Evolutionary conservation across 2,797 vertebrate species (phyloP).

Genomic region (Siniperca scherzeri): DNA sequence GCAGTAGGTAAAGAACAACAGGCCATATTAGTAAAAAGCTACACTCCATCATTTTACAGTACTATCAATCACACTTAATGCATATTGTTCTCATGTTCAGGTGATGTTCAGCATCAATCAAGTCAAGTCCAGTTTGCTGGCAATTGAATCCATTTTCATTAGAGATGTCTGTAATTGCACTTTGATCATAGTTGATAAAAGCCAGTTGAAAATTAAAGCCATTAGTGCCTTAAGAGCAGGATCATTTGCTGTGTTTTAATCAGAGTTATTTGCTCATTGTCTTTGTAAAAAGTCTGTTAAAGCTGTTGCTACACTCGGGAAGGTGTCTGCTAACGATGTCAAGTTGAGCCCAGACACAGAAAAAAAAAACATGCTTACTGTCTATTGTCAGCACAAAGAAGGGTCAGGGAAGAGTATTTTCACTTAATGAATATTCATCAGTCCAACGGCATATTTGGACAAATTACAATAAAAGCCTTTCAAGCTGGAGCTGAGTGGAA

Average conservation of each 20-base stretch:
- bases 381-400: conserved; percentile 64
- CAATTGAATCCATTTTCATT: conserved; percentile 72
- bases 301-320: conserved; percentile 30
- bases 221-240: conserved; percentile 59
- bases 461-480: conserved; percentile 72
- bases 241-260: conserved; percentile 58
- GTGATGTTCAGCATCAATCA: conserved; percentile 76
- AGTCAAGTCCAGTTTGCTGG: conserved; percentile 56
- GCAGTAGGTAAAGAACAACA: conserved; percentile 28
- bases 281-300: conserved; percentile 53
- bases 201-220: conserved; percentile 57
- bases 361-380: conserved; percentile 53
- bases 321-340: conserved; percentile 63
- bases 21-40: conserved; percentile 26
- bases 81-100: conserved; percentile 65
- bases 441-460: conserved; percentile 64
- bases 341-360: conserved; percentile 38
- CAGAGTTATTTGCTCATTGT: conserved; percentile 56
- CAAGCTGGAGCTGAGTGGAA: conserved; percentile 31
- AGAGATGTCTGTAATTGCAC: conserved; percentile 66
- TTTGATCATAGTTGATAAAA: conserved; percentile 74
- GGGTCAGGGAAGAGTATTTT: conserved; percentile 59
- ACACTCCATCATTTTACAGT: conserved; percentile 42
- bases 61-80: conserved; percentile 69
- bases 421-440: conserved; percentile 77